Evolutionary conservation across 1,140 invertebrate species (phyloP).

Genomic region (Drosophila novamexicana): DNA sequence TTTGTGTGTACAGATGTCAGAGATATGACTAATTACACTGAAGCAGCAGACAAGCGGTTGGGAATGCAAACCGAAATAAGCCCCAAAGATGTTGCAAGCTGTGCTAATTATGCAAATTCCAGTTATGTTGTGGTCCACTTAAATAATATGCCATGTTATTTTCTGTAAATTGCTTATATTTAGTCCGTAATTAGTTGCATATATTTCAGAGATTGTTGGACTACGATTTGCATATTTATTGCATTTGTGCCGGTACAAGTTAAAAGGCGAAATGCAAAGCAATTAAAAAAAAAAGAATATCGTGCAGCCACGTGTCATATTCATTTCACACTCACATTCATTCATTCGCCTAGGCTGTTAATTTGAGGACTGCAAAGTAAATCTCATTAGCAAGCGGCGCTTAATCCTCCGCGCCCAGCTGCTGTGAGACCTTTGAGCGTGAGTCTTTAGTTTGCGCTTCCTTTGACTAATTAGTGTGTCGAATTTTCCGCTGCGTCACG

Average conservation of each 20-base stretch:
- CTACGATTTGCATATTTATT: constrained; percentile 2
- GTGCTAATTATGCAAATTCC: constrained; percentile 63
- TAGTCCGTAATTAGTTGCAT: constrained; percentile 1
- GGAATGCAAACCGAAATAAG: constrained; percentile 25
- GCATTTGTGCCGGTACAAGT: background rate
- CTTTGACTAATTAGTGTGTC: constrained; percentile 31
- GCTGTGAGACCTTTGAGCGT: background rate
- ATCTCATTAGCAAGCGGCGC: constrained; percentile 18
- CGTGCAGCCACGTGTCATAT: constrained; percentile 12
- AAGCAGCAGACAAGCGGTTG: constrained; percentile 27
- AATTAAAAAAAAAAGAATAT: constrained; percentile 9
- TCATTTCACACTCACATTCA: constrained; percentile 20
- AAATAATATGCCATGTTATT: constrained; percentile 38
- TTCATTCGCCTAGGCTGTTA: constrained; percentile 17
- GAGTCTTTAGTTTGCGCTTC: too few relatives aligned
- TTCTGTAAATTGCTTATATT: constrained; percentile 55
- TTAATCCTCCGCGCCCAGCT: background rate
- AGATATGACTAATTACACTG: constrained; percentile 62
- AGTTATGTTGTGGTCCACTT: background rate
- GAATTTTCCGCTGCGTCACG: constrained; percentile 33
- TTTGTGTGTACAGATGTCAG: constrained; percentile 18
- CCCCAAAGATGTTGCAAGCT: constrained; percentile 22
- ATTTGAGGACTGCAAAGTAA: constrained; percentile 27
- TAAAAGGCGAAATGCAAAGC: background rate
- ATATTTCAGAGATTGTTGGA: background rate